Percentiles rank a stretch among this genome's conserved stretches.
Conservation (phyloP, 2,888 invertebrate species). For the Neria commutata region DNA sequence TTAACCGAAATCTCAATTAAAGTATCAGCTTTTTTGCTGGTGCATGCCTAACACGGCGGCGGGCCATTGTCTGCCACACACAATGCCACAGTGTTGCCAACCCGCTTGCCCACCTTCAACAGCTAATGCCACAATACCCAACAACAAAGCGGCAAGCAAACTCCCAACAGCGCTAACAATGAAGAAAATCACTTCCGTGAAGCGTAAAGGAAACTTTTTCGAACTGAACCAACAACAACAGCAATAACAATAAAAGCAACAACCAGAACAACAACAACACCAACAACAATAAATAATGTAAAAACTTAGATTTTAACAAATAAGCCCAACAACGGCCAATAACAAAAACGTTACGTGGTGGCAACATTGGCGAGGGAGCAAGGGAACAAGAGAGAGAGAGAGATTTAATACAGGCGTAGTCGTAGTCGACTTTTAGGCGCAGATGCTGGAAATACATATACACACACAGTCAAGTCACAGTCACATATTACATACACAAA, state of each 20-base stretch:
- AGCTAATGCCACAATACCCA: background rate
- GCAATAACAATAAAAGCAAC: constrained; percentile 20
- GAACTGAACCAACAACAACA: constrained; percentile 36
- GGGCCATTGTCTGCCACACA: no score
- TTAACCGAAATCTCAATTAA: background rate
- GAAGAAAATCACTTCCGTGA: background rate
- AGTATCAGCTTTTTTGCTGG: no score
- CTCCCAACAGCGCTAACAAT: no score
- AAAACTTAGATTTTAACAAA: constrained; percentile 9
- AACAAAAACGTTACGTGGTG: constrained; percentile 2
- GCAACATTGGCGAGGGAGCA: constrained; percentile 12
- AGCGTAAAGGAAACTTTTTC: background rate
- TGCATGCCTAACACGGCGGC: no score
- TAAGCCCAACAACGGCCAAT: constrained; percentile 8
- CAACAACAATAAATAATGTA: constrained; percentile 3
- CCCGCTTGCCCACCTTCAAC: background rate
- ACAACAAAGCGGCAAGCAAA: no score
- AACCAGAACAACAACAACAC: background rate
- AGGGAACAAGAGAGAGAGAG: constrained; percentile 7
- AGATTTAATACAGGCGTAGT: no score
- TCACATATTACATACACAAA: no score
- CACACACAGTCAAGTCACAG: background rate
- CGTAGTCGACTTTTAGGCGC: background rate
- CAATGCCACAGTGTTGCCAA: background rate
- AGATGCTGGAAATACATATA: background rate